These are phyloP conservation scores for Mastigias papua DNA, from an alignment of 30 jellyfish, hydroid and myxozoan species.

Conservation along the genomic window DNA sequence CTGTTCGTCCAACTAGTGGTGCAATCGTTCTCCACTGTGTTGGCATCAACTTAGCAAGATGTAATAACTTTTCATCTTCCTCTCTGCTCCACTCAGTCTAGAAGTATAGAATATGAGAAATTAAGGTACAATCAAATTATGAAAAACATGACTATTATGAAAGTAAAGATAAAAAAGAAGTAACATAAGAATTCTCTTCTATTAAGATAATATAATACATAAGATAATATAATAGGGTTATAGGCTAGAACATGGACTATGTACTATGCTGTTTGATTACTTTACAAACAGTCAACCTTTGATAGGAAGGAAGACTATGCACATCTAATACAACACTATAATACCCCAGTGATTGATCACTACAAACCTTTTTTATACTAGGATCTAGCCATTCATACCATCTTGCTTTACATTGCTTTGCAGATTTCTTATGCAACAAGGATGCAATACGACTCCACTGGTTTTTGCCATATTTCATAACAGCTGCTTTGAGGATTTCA, in stretches of 20 bases:
- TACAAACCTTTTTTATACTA: constrained; percentile 92
- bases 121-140: background rate
- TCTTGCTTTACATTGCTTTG: constrained; percentile 99
- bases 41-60: constrained; percentile 99
- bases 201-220: no score
- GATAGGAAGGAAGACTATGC: background rate
- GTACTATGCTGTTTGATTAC: no score
- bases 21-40: constrained; percentile 99
- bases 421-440: constrained; percentile 95
- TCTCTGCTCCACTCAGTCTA: constrained; percentile 99
- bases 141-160: no score
- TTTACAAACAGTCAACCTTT: no score
- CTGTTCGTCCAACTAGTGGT: constrained; percentile 99
- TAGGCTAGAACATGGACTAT: no score
- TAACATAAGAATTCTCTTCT: no score
- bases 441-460: constrained; percentile 99
- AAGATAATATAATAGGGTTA: no score
- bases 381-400: constrained; percentile 99
- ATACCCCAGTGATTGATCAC: background rate
- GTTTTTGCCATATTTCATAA: constrained; percentile 99
- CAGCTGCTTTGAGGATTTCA: constrained; percentile 99
- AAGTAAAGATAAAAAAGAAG: no score
- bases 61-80: constrained; percentile 98
- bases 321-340: background rate
- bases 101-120: background rate